These are phyloP conservation scores for Plebejus argus DNA, from an alignment of 2,888 invertebrate genomes.

Conservation along the genomic window DNA sequence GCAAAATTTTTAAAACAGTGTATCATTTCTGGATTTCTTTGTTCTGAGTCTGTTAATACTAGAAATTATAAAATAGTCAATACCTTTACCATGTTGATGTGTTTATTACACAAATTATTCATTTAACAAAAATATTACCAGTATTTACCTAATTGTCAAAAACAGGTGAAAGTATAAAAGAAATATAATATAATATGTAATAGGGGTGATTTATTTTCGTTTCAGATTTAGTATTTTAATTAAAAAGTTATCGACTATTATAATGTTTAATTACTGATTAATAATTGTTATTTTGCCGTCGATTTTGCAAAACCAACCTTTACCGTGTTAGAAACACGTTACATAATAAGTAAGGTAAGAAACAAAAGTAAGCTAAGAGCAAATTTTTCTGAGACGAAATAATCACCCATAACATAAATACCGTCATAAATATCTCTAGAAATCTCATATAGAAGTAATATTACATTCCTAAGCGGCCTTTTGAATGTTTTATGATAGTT, in stretches of 20 bases:
- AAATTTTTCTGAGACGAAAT: neutral
- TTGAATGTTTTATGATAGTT: conserved; percentile 40
- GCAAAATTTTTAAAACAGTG: too few species aligned
- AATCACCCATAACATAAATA: neutral
- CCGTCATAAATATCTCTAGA: conserved; percentile 28
- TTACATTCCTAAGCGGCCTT: conserved; percentile 58
- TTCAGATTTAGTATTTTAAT: neutral
- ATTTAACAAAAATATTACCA: neutral
- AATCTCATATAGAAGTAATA: conserved; percentile 39
- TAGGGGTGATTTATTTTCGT: neutral
- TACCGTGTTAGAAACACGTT: neutral
- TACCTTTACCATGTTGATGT: neutral
- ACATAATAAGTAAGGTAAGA: neutral
- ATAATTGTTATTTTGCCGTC: neutral
- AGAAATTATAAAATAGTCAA: neutral
- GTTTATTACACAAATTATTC: neutral
- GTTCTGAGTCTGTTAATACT: neutral
- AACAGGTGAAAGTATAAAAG: neutral
- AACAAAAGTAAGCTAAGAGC: neutral
- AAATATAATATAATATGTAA: neutral
- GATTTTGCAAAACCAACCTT: neutral
- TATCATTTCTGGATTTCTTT: too few species aligned
- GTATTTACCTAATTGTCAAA: neutral
- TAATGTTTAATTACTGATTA: neutral
- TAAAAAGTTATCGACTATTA: too few species aligned